These are phyloP conservation scores for Urocynchramus pylzowi DNA, from an alignment of 2,113 vertebrate genomes.

Conservation along the genomic window DNA sequence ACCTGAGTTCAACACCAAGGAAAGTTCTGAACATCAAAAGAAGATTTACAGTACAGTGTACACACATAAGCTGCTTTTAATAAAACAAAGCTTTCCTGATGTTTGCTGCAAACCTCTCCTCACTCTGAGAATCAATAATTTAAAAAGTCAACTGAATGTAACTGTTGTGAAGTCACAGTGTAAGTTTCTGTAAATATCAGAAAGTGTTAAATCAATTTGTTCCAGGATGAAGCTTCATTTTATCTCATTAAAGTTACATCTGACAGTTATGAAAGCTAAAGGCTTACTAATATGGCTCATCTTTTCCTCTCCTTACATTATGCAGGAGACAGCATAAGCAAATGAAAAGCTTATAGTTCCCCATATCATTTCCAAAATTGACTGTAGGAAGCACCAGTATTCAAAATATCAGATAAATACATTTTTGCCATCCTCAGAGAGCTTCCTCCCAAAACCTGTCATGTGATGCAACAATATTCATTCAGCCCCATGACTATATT, in stretches of 20 bases:
- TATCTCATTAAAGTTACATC: background rate
- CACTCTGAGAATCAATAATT: background rate
- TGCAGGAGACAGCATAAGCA: background rate
- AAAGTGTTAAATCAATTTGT: background rate
- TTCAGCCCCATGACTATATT: background rate
- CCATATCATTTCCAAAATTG: background rate
- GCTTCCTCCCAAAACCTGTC: background rate
- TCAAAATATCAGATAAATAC: background rate
- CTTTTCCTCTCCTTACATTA: background rate
- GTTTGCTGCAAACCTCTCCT: background rate
- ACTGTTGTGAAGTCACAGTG: background rate
- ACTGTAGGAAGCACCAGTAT: background rate
- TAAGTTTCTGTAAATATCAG: background rate
- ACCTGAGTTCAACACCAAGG: background rate
- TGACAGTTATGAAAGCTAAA: background rate
- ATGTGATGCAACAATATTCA: background rate
- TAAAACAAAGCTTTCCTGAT: background rate
- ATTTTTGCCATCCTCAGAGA: background rate
- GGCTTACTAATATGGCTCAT: background rate
- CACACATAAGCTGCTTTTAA: background rate
- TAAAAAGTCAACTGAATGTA: background rate
- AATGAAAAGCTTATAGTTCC: background rate
- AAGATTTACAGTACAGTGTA: background rate
- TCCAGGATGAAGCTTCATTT: background rate
- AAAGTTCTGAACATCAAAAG: background rate